Evolutionary conservation across 2,797 vertebrate genomes (phyloP), one percentile per base, ranked within the genome.

Genomic region (Dicrostonyx torquatus): DNA sequence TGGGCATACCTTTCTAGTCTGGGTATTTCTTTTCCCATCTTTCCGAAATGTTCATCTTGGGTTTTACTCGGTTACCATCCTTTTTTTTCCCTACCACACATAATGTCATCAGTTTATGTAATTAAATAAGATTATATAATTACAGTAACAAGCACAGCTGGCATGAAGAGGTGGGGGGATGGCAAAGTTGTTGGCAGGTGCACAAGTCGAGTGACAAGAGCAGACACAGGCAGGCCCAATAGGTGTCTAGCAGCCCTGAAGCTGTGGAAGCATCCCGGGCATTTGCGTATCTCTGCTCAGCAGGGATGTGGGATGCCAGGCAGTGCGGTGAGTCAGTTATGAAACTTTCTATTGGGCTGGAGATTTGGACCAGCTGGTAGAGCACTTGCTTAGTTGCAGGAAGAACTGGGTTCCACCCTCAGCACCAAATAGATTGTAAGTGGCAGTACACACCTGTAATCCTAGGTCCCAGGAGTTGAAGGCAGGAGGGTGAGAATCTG

Each of bases 91-190:
- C 43, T 94, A 92, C 70, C 77, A 89, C 24, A 62, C 78, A 66
- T 55, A 87, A 64, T 94, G 93, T 94, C 95, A 95, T 93, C 93
- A 83, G 55, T 97, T 97, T 96, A 84, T 95, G 87, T 96, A 93
- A 97, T 96, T 94, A 95, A 96, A 96, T 95, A 76, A 82, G 96
- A 95, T 96, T 95, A 94, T 14, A 37, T 94, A 94, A 96, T 97
- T 95, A 95, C 29, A 92, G 66, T 94, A 97, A 94, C 78, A 93
- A 96, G 95, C 91, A 86, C 94, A 97, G 95, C 93, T 96, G 95
- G 94, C 40, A 20, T 26, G 73, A 83, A 77, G 73, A 87, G 77
- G 64, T 87, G 40, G 31, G 10, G 66, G 82, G 58, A 18, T 75
- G 40, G 4, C 73, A 50, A 15, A 66, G 60, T 22, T 78, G 2